Conservation (phyloP, 2,113 vertebrate species). For the Opisthocomus hoazin region DNA sequence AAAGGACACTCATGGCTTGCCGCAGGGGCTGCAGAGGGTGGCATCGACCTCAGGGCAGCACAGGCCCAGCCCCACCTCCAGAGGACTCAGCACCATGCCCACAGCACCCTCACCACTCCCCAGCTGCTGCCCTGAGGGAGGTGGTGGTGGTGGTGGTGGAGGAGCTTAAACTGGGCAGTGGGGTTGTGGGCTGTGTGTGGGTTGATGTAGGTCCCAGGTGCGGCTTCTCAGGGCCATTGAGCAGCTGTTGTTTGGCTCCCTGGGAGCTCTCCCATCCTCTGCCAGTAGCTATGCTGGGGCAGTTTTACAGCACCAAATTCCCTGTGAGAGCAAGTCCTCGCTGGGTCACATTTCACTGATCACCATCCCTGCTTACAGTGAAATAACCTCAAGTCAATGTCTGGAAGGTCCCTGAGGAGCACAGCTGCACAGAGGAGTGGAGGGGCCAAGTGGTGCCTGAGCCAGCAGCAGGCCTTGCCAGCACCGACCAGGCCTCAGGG, state of each 20-base stretch:
- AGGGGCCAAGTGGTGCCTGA: background rate
- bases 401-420: background rate
- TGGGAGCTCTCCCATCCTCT: background rate
- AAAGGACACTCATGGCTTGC: background rate
- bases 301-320: background rate
- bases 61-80: no score
- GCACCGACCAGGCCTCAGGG: no score
- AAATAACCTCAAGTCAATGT: background rate
- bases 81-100: no score
- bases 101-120: no score
- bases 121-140: background rate
- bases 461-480: background rate
- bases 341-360: background rate
- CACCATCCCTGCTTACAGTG: background rate
- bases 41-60: background rate
- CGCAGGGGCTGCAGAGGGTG: no score
- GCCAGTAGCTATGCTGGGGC: no score
- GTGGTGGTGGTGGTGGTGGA: background rate
- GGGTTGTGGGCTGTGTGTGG: no score
- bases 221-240: no score
- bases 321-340: background rate
- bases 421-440: background rate
- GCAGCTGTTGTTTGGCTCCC: accelerated
- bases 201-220: background rate
- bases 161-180: background rate